These are phyloP conservation scores for Zoanthus sociatus DNA, from an alignment of 92 coral and sea anemone genomes.

Conservation along the genomic window DNA sequence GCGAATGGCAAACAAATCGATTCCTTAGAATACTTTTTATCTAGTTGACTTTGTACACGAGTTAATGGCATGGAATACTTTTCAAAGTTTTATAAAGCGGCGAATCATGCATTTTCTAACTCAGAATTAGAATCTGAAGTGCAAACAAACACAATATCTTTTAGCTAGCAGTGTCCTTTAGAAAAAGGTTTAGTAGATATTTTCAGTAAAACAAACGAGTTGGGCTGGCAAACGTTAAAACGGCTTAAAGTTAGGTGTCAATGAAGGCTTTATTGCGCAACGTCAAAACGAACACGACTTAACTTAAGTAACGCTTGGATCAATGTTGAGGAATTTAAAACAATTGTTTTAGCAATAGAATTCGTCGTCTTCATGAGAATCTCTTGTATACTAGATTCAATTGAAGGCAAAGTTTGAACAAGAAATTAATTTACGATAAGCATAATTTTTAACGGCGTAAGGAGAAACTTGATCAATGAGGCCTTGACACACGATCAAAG, in stretches of 20 bases:
- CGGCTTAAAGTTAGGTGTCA: neutral
- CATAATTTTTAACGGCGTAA: neutral
- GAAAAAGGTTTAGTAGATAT: neutral
- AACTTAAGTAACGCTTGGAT: neutral
- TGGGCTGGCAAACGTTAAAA: neutral
- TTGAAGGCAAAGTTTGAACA: neutral
- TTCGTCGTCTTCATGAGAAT: neutral
- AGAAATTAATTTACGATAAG: neutral
- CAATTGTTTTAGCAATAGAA: too few species aligned
- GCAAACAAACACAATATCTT: neutral
- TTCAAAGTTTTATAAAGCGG: neutral
- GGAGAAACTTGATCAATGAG: neutral
- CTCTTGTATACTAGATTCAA: neutral
- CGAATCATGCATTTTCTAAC: neutral
- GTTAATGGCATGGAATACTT: neutral
- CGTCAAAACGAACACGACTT: neutral
- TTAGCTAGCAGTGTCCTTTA: neutral
- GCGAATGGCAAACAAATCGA: neutral
- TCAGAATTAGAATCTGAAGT: neutral
- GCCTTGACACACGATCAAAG: neutral
- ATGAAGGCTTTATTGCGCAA: neutral
- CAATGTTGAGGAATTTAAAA: neutral
- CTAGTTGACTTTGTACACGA: neutral
- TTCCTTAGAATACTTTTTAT: neutral
- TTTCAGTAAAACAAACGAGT: neutral